Evolutionary conservation across 2,797 vertebrate genomes (phyloP), one percentile per base, ranked within the genome.

Genomic region (Artibeus lituratus): DNA sequence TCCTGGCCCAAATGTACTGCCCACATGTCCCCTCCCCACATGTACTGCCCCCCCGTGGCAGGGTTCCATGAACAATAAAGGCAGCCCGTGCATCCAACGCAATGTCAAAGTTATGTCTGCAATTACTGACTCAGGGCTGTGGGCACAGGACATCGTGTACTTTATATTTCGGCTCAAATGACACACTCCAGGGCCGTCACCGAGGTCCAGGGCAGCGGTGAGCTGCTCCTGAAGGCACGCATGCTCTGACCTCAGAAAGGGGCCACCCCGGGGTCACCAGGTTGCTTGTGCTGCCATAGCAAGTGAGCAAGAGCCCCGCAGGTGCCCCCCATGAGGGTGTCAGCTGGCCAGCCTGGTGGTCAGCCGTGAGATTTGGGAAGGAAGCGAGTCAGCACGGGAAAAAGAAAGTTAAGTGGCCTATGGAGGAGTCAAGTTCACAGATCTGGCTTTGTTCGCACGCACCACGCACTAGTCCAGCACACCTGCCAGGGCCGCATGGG

Each of bases 221-320:
- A 21, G 57, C 29, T 32, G 37, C 39, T 67, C 86, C 44, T 86
- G 77, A 90, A 67, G 67, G 21, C 1, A 10, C 1, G 5, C 1
- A 2, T 22, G 51, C 29, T 73, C 81, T n/a, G 22, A 59, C 26
- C 67, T 73, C 89, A 59, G 9, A 84, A n/a, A 37, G 69, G 62
- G 16, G 24, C 57, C n/a, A 18, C 7, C 51, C 2, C 0, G 39
- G 55, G 35, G 32, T 59, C 59, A n/a, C 53, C 21, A 70, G 29
- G 19, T 3, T 21, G 8, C 2, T 11, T 24, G 24, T n/a, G 19
- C 22, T 22, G 32, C 21, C 73, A 35, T 21, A 2, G 9, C 37
- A 62, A 62, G 49, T 0, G 55, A 53, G 44, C 74, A 9, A 39
- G 0, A 18, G 7, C 62, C 2, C 0, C 10, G 19, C 37, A 51